Conservation (phyloP, 2,113 vertebrate species). For the Bambusicola thoracicus region DNA sequence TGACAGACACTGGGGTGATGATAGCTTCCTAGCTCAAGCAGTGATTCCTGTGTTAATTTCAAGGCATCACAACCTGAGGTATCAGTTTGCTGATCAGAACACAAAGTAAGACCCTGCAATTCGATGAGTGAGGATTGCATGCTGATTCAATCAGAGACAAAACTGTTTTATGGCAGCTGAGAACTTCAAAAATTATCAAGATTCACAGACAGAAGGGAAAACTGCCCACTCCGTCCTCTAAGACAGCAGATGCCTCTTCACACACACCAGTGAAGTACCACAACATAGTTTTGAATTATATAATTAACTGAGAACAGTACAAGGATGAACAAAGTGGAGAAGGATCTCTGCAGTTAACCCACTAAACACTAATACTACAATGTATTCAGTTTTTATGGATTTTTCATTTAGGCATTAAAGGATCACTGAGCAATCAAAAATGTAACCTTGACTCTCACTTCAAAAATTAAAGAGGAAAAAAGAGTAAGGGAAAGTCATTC, state of each 20-base stretch:
- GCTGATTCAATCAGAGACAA: neutral
- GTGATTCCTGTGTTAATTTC: accelerated
- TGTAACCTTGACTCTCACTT: neutral
- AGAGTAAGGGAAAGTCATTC: neutral
- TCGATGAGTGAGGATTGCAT: neutral
- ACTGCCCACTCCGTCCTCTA: neutral
- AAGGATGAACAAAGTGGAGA: neutral
- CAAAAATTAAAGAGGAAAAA: neutral
- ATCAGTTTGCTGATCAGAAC: neutral
- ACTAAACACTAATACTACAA: neutral
- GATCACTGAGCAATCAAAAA: neutral
- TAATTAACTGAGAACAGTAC: neutral
- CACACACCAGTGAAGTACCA: neutral
- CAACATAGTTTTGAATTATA: neutral
- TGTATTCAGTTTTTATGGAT: neutral
- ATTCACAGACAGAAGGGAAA: neutral
- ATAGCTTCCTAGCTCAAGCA: neutral
- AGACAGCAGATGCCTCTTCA: neutral
- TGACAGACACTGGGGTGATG: neutral
- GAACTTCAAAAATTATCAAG: neutral
- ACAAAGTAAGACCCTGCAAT: neutral
- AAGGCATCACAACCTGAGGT: neutral
- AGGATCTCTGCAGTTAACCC: neutral
- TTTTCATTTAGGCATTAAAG: neutral
- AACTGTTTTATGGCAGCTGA: accelerated